phyloP scores from a whole-genome alignment of 2,888 invertebrate species.

The Drosophila suboccidentalis region DNA sequence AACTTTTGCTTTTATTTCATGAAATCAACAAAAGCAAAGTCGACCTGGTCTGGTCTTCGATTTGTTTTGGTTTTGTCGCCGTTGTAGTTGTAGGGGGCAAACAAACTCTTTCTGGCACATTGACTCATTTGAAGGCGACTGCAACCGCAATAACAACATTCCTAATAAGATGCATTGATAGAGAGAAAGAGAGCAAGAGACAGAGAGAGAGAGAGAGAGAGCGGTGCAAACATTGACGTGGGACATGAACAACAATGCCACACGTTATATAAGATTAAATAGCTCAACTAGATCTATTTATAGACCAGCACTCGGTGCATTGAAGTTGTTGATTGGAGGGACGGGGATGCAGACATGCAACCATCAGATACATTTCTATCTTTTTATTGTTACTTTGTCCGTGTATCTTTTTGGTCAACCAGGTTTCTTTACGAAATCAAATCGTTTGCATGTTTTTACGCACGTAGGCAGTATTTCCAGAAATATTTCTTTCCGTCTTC shows the following conservation, averaged over 20 bases:
- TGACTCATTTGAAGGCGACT: slow-evolving; percentile 81
- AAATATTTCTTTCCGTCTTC: not conserved
- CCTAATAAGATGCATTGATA: slow-evolving; percentile 42
- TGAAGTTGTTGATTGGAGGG: not conserved
- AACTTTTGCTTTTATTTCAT: slow-evolving; percentile 49
- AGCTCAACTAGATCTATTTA: slow-evolving; percentile 37
- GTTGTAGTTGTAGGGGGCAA: slow-evolving; percentile 49
- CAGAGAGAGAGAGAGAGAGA: not conserved
- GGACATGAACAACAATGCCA: slow-evolving; percentile 32
- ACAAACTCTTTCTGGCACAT: slow-evolving; percentile 83
- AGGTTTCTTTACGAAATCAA: slow-evolving; percentile 7
- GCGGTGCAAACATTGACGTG: slow-evolving; percentile 26
- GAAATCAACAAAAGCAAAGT: slow-evolving; percentile 43
- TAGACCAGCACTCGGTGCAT: slow-evolving; percentile 22
- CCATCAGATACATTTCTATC: slow-evolving; percentile 14
- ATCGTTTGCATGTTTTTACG: slow-evolving; percentile 17
- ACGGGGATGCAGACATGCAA: not conserved
- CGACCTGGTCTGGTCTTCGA: slow-evolving; percentile 42
- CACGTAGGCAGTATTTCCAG: slow-evolving; percentile 33
- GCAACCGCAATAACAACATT: slow-evolving; percentile 57
- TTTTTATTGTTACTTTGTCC: slow-evolving; percentile 1
- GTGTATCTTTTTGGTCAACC: slow-evolving; percentile 4
- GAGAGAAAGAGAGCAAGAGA: not conserved
- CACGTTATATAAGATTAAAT: slow-evolving; percentile 47
- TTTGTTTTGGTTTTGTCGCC: slow-evolving; percentile 43